A percentile compares a stretch with the other conserved stretches of the same genome.
Evolutionary conservation across 1,140 invertebrate genomes (phyloP).

Genomic region (Notospermus geniculatus): DNA sequence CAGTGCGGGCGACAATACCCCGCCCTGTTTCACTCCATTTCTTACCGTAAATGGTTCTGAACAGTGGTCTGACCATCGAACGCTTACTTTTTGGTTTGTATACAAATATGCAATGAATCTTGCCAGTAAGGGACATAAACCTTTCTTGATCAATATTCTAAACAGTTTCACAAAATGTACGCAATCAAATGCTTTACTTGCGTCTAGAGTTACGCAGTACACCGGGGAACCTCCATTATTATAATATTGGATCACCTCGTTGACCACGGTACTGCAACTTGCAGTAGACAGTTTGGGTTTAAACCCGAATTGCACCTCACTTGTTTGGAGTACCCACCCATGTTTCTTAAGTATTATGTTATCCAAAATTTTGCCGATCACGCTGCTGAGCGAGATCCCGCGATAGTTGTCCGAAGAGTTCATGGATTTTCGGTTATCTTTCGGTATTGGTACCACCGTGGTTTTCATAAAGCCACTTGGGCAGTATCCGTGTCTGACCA

Average conservation of each 20-base stretch:
- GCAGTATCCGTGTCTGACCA: too few relatives aligned
- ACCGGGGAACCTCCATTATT: background rate
- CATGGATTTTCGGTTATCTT: too few relatives aligned
- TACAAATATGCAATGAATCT: background rate
- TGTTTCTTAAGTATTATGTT: background rate
- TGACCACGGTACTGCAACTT: background rate
- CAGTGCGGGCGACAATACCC: background rate
- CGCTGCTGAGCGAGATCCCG: background rate
- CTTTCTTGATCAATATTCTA: background rate
- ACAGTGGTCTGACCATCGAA: background rate
- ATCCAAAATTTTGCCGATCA: background rate
- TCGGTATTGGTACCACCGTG: too few relatives aligned
- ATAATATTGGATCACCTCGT: background rate
- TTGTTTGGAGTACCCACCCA: too few relatives aligned
- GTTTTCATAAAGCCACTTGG: too few relatives aligned
- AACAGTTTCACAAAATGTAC: background rate
- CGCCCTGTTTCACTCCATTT: too few relatives aligned
- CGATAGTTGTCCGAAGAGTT: too few relatives aligned
- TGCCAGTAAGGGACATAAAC: background rate
- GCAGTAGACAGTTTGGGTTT: background rate
- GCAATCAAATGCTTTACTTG: conserved; percentile 3
- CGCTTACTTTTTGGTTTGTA: background rate
- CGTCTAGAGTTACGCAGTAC: background rate
- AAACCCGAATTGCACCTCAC: background rate
- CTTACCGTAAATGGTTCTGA: background rate